A percentile compares a stretch with the other conserved stretches of the same genome.
These are phyloP conservation scores for Harpegnathos saltator DNA, from an alignment of 1,140 invertebrate genomes.

Conservation along the genomic window DNA sequence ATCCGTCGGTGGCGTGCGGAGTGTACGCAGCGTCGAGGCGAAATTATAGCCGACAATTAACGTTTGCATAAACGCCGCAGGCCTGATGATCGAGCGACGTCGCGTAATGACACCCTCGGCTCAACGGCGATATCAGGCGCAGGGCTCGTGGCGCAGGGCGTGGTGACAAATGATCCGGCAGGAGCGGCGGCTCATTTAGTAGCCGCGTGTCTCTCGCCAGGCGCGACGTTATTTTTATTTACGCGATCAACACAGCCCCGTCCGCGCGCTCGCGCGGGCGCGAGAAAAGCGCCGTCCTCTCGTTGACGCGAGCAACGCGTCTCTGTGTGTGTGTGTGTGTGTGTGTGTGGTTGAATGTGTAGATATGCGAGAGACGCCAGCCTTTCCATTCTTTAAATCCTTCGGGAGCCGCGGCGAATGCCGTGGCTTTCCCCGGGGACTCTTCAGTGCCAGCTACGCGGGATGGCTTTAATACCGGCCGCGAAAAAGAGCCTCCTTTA, in stretches of 20 bases:
- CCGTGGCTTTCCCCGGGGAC: conserved; percentile 49
- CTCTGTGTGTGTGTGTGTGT: background rate
- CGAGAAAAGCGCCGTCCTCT: conserved; percentile 16
- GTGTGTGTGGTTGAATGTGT: no score
- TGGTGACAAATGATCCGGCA: conserved; percentile 49
- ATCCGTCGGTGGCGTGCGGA: background rate
- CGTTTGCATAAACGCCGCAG: conserved; percentile 42
- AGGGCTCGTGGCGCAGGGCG: conserved; percentile 21
- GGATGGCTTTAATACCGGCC: conserved; percentile 57
- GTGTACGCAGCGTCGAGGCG: background rate
- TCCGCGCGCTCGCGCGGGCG: no score
- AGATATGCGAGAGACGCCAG: conserved; percentile 2
- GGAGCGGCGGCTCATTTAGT: conserved; percentile 48
- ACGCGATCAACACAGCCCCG: conserved; percentile 8
- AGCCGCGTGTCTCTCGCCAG: conserved; percentile 34
- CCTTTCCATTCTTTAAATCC: conserved; percentile 59
- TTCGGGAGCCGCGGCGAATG: conserved; percentile 42
- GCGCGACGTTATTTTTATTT: conserved; percentile 62
- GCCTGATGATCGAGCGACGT: conserved; percentile 52
- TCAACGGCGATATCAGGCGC: conserved; percentile 50
- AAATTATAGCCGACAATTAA: conserved; percentile 58
- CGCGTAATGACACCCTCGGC: conserved; percentile 54
- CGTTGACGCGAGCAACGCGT: no score
- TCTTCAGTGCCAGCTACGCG: conserved; percentile 56
- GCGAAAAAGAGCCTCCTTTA: conserved; percentile 46